Conservation (phyloP, 2,888 invertebrate genomes). For the Sarcophaga variegata region DNA sequence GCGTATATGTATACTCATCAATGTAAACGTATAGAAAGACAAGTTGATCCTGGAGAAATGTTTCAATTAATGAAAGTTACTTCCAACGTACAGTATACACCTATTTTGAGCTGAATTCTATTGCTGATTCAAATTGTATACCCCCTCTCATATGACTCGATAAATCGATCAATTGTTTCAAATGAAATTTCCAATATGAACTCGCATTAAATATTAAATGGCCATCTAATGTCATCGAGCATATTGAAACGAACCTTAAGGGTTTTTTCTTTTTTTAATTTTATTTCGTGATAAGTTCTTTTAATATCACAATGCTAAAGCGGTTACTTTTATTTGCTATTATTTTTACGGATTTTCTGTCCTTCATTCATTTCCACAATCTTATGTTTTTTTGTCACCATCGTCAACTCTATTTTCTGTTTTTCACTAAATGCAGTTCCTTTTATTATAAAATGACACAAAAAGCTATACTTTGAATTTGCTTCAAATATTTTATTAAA, state of each 20-base stretch:
- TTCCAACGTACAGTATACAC: no score
- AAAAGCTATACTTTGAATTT: neutral
- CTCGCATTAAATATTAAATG: neutral
- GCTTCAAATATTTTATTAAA: conserved; percentile 32
- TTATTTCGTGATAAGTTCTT: conserved; percentile 31
- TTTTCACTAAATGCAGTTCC: conserved; percentile 46
- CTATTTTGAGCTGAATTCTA: no score
- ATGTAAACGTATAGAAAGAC: no score
- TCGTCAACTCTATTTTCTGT: conserved; percentile 23
- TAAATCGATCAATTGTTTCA: neutral
- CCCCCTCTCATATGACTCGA: neutral
- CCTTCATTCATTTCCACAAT: neutral
- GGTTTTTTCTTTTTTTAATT: neutral
- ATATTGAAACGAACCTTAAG: conserved; percentile 53
- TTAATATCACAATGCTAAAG: neutral
- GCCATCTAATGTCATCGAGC: conserved; percentile 5
- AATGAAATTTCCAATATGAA: neutral
- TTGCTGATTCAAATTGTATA: no score
- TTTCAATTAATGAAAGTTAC: no score
- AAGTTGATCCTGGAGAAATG: no score
- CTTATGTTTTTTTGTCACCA: neutral
- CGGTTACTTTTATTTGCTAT: neutral
- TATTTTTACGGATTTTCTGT: neutral
- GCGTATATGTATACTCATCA: no score
- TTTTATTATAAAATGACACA: conserved; percentile 45